phyloP scores from a whole-genome alignment of 23 tunicate genomes.

The Trididemnum miniatum region DNA sequence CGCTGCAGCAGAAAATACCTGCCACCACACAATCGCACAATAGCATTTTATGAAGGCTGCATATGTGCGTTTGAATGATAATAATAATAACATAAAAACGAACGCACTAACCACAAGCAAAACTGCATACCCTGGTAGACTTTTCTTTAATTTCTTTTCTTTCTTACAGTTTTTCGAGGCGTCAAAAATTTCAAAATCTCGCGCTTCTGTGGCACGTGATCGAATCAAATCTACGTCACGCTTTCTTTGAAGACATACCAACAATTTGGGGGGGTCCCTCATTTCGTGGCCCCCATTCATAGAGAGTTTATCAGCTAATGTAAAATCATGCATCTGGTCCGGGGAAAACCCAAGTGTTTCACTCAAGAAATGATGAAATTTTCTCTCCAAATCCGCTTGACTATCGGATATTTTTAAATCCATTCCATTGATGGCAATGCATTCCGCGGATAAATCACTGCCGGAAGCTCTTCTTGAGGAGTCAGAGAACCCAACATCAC shows the following conservation, averaged over 20 bases:
- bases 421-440: constrained; percentile 8
- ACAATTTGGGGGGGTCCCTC: not conserved
- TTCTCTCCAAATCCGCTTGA: constrained; percentile 15
- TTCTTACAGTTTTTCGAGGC: not conserved
- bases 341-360: constrained; percentile 52
- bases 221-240: constrained; percentile 40
- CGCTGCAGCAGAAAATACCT: no score
- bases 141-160: no score
- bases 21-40: no score
- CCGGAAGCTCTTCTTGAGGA: constrained; percentile 6
- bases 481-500: not conserved
- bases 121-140: not conserved
- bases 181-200: constrained; percentile 22
- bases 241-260: not conserved
- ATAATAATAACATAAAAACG: no score
- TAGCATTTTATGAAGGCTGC: no score
- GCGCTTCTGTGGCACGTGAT: constrained; percentile 47
- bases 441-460: not conserved
- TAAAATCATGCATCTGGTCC: constrained; percentile 50
- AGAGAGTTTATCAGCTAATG: constrained; percentile 9
- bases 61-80: no score
- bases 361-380: constrained; percentile 35
- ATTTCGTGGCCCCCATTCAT: constrained; percentile 9
- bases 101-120: no score
- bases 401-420: not conserved